phyloP scores from a whole-genome alignment of 2,113 vertebrate genomes.

The Baryphthengus martii region DNA sequence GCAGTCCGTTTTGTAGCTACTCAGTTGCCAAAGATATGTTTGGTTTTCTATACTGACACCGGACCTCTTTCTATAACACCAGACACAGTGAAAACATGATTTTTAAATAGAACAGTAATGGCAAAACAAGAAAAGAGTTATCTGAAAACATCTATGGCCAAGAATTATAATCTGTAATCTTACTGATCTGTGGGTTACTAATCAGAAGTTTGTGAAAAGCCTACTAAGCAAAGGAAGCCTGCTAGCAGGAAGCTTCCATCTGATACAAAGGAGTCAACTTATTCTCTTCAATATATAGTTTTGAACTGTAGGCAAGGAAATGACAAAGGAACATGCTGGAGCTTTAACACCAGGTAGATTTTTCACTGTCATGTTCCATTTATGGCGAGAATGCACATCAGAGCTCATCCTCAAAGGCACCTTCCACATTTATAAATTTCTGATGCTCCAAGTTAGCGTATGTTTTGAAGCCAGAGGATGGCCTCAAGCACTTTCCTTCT shows the following conservation, averaged over 20 bases:
- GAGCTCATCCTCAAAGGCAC: slow-evolving; percentile 8
- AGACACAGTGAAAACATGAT: not conserved
- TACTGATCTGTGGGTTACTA: not conserved
- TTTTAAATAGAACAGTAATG: not conserved
- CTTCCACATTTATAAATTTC: not conserved
- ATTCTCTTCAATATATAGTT: not conserved
- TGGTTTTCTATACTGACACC: not conserved
- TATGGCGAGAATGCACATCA: not conserved
- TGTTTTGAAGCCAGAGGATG: not conserved
- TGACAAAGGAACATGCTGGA: not conserved
- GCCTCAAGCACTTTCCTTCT: slow-evolving; percentile 4
- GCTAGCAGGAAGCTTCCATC: not conserved
- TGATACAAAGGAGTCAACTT: not conserved
- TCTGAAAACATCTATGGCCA: not conserved
- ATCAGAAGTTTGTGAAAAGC: not conserved
- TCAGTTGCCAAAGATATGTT: not conserved
- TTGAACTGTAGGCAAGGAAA: not conserved
- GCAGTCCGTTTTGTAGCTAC: not conserved
- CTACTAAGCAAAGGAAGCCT: not conserved
- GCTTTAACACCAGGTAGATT: not conserved
- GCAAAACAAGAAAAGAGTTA: not conserved
- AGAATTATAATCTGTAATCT: not conserved
- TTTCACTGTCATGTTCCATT: not conserved
- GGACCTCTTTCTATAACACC: not conserved
- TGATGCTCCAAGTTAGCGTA: not conserved